A percentile compares a stretch with the other conserved stretches of the same genome.
These are phyloP conservation scores for Physocephala rufipes DNA, from an alignment of 2,888 invertebrate species.

Conservation along the genomic window DNA sequence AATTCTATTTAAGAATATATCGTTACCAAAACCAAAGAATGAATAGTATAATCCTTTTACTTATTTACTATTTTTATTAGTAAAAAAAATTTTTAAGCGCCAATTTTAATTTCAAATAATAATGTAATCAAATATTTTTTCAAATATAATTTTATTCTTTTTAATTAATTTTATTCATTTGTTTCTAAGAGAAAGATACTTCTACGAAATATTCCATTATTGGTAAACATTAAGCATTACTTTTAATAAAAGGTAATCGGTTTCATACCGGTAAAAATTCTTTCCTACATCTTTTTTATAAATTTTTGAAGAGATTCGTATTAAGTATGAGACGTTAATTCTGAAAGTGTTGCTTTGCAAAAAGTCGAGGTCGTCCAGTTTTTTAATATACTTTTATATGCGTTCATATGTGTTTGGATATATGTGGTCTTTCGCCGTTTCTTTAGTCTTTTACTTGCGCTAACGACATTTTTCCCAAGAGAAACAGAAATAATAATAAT, in stretches of 20 bases:
- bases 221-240: not conserved
- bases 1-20: not conserved
- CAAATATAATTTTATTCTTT: not conserved
- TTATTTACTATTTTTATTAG: not conserved
- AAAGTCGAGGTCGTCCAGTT: slow-evolving; percentile 61
- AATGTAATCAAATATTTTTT: not conserved
- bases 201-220: no score
- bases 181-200: not conserved
- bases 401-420: slow-evolving; percentile 47
- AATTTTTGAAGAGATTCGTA: not conserved
- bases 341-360: slow-evolving; percentile 21
- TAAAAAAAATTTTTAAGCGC: not conserved
- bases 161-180: not conserved
- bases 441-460: slow-evolving; percentile 43
- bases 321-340: not conserved
- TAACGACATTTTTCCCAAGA: not conserved
- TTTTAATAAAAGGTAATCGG: not conserved
- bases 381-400: no score
- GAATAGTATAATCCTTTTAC: not conserved
- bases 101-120: not conserved
- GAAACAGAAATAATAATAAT: not conserved
- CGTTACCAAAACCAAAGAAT: not conserved
- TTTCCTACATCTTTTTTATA: not conserved
- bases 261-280: not conserved
- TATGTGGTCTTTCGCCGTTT: slow-evolving; percentile 35